Percentiles rank a stretch among this genome's conserved stretches.
Conservation (phyloP, 2,113 vertebrate species). For the Neolamprologus hecqui region DNA sequence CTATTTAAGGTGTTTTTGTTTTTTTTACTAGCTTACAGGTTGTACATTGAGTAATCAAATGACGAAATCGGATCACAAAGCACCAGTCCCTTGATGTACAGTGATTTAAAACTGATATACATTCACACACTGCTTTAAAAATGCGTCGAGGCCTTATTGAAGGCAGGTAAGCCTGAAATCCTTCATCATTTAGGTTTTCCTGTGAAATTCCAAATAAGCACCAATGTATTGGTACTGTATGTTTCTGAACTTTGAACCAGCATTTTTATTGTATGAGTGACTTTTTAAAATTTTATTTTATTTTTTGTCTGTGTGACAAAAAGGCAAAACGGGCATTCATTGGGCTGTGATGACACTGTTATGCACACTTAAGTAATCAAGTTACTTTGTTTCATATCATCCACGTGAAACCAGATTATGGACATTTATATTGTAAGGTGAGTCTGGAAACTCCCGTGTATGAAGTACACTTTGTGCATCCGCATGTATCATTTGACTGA, state of each 20-base stretch:
- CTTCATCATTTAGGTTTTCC: not conserved
- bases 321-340: not conserved
- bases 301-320: not conserved
- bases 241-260: not conserved
- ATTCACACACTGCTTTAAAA: not conserved
- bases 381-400: not conserved
- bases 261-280: not conserved
- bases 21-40: not conserved
- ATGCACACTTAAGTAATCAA: not conserved
- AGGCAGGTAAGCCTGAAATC: not conserved
- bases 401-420: not conserved
- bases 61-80: not conserved
- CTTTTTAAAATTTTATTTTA: not conserved
- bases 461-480: not conserved
- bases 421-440: not conserved
- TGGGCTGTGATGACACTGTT: not conserved
- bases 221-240: not conserved
- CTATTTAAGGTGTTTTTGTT: not conserved
- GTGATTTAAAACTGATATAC: not conserved
- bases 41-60: not conserved
- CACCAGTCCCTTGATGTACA: not conserved
- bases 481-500: not conserved
- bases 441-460: not conserved
- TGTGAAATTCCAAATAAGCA: not conserved
- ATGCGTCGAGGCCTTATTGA: not conserved